phyloP scores from a whole-genome alignment of 2,888 invertebrate species.

The Tipula unca region DNA sequence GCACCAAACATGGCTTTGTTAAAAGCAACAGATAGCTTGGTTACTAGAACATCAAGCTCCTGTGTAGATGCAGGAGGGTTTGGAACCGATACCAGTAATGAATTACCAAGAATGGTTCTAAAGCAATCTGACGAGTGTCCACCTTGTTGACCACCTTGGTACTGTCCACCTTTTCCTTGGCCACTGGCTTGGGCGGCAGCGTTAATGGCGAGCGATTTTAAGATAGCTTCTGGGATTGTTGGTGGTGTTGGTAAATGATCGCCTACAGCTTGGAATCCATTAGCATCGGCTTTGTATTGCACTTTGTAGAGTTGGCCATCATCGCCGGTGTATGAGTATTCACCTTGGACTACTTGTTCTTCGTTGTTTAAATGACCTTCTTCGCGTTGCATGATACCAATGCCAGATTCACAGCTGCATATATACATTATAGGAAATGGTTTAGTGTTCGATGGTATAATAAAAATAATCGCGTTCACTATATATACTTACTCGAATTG shows the following conservation, averaged over 20 bases:
- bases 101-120: too few relatives aligned
- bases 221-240: conserved; percentile 50
- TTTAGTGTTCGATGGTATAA: conserved; percentile 22
- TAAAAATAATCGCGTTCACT: neutral
- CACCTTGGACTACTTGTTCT: conserved; percentile 53
- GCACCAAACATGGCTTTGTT: too few relatives aligned
- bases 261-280: conserved; percentile 67
- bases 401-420: conserved; percentile 53
- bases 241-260: conserved; percentile 70
- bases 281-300: conserved; percentile 64
- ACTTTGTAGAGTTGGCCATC: conserved; percentile 54
- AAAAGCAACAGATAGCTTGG: too few relatives aligned
- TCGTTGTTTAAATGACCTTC: conserved; percentile 48
- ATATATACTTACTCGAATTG: conserved; percentile 48
- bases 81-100: too few relatives aligned
- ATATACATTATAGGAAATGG: neutral
- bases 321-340: conserved; percentile 54
- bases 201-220: conserved; percentile 26
- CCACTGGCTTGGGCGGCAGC: conserved; percentile 22
- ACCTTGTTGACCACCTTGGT: conserved; percentile 17
- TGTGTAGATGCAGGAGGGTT: too few relatives aligned
- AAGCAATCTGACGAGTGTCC: conserved; percentile 17
- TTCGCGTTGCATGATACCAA: conserved; percentile 53
- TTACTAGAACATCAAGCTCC: too few relatives aligned
- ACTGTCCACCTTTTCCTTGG: conserved; percentile 16